These are phyloP conservation scores for Nemapogon koenigi DNA, from an alignment of 2,888 invertebrate species.

Conservation along the genomic window DNA sequence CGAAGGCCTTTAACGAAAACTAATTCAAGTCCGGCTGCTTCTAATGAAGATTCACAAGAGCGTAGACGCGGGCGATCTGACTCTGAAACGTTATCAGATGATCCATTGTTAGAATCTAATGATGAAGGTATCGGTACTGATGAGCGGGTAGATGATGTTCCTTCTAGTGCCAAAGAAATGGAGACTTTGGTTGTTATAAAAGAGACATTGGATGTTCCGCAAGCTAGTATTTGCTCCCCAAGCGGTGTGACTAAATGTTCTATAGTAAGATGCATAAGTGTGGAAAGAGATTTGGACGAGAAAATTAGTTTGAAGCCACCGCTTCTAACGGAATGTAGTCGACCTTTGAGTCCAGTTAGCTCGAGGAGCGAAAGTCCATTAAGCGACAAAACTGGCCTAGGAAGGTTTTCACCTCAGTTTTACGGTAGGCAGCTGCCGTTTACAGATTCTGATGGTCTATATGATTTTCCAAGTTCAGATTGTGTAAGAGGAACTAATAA, in stretches of 20 bases:
- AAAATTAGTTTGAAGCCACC: conserved; percentile 47
- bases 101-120: conserved; percentile 73
- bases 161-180: conserved; percentile 72
- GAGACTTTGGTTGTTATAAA: conserved; percentile 39
- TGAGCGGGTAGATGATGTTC: conserved; percentile 76
- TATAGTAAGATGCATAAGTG: conserved; percentile 62
- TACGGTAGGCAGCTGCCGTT: conserved; percentile 74
- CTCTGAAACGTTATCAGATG: conserved; percentile 77
- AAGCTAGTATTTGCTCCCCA: conserved; percentile 45
- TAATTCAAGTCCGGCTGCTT: conserved; percentile 54
- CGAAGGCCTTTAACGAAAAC: conserved; percentile 70
- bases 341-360: conserved; percentile 74
- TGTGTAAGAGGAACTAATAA: conserved; percentile 64
- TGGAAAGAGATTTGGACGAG: conserved; percentile 60
- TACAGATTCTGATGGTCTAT: conserved; percentile 81
- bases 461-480: conserved; percentile 82
- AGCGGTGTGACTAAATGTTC: conserved; percentile 57
- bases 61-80: conserved; percentile 71
- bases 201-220: conserved; percentile 45
- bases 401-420: conserved; percentile 74
- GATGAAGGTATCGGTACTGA: conserved; percentile 83
- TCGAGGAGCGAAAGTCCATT: conserved; percentile 81
- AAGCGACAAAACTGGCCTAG: conserved; percentile 74
- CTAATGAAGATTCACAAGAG: conserved; percentile 50
- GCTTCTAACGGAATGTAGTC: conserved; percentile 66